phyloP scores from a whole-genome alignment of 2,797 vertebrate genomes.

The Cynodonichthys magdalenae region DNA sequence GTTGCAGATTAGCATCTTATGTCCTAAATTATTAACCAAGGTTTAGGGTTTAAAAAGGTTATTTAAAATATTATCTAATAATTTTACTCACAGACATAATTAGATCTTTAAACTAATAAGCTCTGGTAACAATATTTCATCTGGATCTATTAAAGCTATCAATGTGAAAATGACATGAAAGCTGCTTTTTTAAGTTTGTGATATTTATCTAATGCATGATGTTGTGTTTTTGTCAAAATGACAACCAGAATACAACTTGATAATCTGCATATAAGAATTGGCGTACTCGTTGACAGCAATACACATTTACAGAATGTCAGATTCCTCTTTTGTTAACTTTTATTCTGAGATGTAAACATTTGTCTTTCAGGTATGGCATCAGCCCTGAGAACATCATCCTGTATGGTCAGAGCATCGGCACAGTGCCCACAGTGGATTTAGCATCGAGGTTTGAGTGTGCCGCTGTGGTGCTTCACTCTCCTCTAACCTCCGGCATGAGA shows the following conservation, averaged over 20 bases:
- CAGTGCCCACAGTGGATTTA: constrained; percentile 95
- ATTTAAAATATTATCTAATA: background rate
- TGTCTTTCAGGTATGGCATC: constrained; percentile 89
- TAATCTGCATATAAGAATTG: background rate
- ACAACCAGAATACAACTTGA: too few species aligned
- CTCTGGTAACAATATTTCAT: background rate
- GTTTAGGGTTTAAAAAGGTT: background rate
- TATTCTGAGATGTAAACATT: constrained; percentile 1
- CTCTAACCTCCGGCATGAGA: constrained; percentile 96
- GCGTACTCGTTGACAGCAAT: background rate
- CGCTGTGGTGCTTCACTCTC: constrained; percentile 95
- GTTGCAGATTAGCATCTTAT: too few species aligned
- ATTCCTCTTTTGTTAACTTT: background rate
- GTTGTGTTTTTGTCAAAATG: too few species aligned
- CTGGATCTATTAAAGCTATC: background rate
- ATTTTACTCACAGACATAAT: background rate
- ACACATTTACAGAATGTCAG: background rate
- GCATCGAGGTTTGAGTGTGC: constrained; percentile 97
- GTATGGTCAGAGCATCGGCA: constrained; percentile 97
- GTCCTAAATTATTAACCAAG: background rate
- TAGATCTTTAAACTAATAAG: background rate
- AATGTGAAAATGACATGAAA: background rate
- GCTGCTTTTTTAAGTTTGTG: too few species aligned
- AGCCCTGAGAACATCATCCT: constrained; percentile 97
- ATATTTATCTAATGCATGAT: too few species aligned